Evolutionary conservation across 2,113 vertebrate species (phyloP), one percentile per base, ranked within the genome.

Genomic region (Clarias gariepinus): DNA sequence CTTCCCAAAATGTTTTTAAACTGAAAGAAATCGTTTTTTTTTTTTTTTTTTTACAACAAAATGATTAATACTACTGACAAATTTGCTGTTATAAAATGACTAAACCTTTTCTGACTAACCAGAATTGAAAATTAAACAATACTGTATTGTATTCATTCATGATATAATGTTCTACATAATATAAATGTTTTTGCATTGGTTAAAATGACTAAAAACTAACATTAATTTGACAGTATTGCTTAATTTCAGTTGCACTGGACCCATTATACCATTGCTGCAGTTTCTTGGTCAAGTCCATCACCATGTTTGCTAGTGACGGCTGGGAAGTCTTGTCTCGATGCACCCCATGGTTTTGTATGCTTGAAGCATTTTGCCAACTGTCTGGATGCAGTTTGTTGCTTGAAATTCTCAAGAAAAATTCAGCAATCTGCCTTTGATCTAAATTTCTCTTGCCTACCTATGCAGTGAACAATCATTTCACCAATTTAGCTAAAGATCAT

Each of bases 61-160:
- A 30, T 15, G 0, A 8, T 18, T 69, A 33, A 36, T 36, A 9
- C 16, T 8, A 71, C 90, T 93, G 90, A 87, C 88, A 84, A 81
- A 88, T n/a, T 66, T 86, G 84, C 89, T 36, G 41, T 30, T 68
- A 6, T 68, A 33, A 69, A 61, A 88, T 52, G 61, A 13, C 81
- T 36, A 16, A 19, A 10, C 8, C 19, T 2, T 8, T 21, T 36
- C 18, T 21, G 68, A 36, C 33, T 18, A 71, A 71, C 10, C 68
- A 71, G 18, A 36, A 36, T 71, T 1, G 7, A 36, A 2, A 71
- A 71, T 71, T 36, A 13, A 30, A 9, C 28, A 68, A 12, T 63
- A 25, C 23, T n/a, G 61, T 63, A 64, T 13, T 13, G 18, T 15
- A 41, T 9, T 21, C 16, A 9, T 36, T 71, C 8, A 19, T 36